Base-by-base conservation (phyloP, 1,140 invertebrate genomes). In the Asobara japonica region DNA sequence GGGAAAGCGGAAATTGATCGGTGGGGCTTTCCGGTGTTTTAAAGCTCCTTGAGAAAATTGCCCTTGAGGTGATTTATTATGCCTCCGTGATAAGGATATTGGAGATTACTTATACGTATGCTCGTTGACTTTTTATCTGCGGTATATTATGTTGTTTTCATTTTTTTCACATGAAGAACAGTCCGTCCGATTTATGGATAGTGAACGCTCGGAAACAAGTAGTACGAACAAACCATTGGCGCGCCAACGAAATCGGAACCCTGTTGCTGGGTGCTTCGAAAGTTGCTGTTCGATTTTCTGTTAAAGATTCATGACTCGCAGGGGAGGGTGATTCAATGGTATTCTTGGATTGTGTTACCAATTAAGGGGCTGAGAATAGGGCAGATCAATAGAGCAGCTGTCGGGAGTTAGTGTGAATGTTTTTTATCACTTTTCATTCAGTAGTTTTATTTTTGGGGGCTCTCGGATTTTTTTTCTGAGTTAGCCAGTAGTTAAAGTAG, bases 201-300 rank as follows among this genome's bases (percentile, higher is more conserved):
- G n/a, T 13, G n/a, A 13, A 45, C n/a, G 11, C 13, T 45, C 2
- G 22, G 7, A 16, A 56, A 5, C 7, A 25, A 56, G 51, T 56
- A 10, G 10, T 25, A 56, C 3, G 25, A 22, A 6, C 51, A 56
- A 22, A 56, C 22, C 1, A 22, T 56, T 56, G 51, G 51, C 51
- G 22, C 51, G 51, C 4, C 51, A 22, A 18, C 51, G 51, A 22
- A 56, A 56, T 56, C 51, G 51, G 51, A 56, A 56, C 51, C 51
- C 51, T 56, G 51, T 56, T 56, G 51, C 51, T 56, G 51, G 51
- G 51, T 56, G 51, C 18, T 11, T 56, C 7, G 4, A 27, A n/a
- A 25, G 51, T 56, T 56, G 22, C 22, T 25, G 22, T 56, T 56
- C 22, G 51, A 56, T 56, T 56, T 56, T 56, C 51, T 8, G 7